Percentiles rank a stretch among this genome's conserved stretches.
These are phyloP conservation scores for Microdon myrmicae DNA, from an alignment of 2,888 invertebrate genomes.

Conservation along the genomic window DNA sequence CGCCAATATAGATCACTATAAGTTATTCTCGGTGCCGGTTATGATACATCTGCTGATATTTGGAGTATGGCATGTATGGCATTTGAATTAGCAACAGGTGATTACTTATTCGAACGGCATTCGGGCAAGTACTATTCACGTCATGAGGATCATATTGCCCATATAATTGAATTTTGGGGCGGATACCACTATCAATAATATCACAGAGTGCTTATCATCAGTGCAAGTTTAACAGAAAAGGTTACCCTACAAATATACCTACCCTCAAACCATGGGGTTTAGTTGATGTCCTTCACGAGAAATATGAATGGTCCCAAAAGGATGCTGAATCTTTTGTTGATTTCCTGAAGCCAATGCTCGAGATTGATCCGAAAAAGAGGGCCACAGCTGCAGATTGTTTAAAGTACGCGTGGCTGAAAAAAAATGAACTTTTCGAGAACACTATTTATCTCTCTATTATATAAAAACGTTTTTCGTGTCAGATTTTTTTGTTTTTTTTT, in stretches of 20 bases:
- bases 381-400: conserved; percentile 95
- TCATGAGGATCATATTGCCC: conserved; percentile 97
- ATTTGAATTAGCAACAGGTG: conserved; percentile 98
- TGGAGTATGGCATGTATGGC: conserved; percentile 99
- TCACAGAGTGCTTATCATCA: conserved; percentile 92
- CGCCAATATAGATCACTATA: conserved; percentile 98
- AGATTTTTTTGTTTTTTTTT: too few relatives aligned
- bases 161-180: too few relatives aligned
- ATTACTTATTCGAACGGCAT: conserved; percentile 98
- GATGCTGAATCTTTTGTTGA: conserved; percentile 94
- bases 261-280: conserved; percentile 96
- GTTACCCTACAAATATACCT: conserved; percentile 92
- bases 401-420: conserved; percentile 90
- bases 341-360: too few relatives aligned
- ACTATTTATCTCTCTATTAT: too few relatives aligned
- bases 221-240: conserved; percentile 93
- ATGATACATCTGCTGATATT: conserved; percentile 96
- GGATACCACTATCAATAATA: conserved; percentile 93
- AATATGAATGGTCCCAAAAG: conserved; percentile 92
- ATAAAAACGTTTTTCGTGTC: too few relatives aligned
- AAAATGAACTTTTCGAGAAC: too few relatives aligned
- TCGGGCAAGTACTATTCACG: conserved; percentile 95
- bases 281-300: conserved; percentile 92
- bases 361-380: conserved; percentile 90
- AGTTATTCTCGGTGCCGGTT: conserved; percentile 94